Percentiles rank a stretch among this genome's conserved stretches.
These are phyloP conservation scores for Phrixothrix hirtus DNA, from an alignment of 2,888 invertebrate genomes.

Conservation along the genomic window DNA sequence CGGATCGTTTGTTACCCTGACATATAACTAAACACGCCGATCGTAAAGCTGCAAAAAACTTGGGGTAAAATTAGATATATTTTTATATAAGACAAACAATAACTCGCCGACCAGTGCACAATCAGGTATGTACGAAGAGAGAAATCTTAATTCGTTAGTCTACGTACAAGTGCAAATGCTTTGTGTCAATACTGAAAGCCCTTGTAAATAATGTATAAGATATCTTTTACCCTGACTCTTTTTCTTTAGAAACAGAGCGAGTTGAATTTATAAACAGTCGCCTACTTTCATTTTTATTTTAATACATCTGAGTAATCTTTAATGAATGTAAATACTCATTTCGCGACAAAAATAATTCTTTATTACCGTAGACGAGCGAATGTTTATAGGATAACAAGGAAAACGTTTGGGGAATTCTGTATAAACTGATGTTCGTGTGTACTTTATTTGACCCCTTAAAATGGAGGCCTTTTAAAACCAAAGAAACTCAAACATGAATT, in stretches of 20 bases:
- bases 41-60: not conserved
- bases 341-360: constrained; percentile 13
- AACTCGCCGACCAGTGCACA: constrained; percentile 2
- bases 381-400: constrained; percentile 14
- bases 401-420: too few relatives aligned
- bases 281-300: constrained; percentile 25
- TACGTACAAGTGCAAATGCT: too few relatives aligned
- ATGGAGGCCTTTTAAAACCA: too few relatives aligned
- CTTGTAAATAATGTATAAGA: constrained; percentile 30
- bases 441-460: too few relatives aligned
- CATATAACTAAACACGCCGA: constrained; percentile 4
- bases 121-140: constrained; percentile 1
- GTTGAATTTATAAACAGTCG: constrained; percentile 23
- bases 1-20: constrained; percentile 19
- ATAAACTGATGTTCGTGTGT: too few relatives aligned
- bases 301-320: constrained; percentile 18
- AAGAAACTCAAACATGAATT: too few relatives aligned
- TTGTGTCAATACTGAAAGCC: constrained; percentile 14
- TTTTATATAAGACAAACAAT: constrained; percentile 8
- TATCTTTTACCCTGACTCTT: constrained; percentile 17
- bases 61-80: too few relatives aligned
- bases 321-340: constrained; percentile 11
- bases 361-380: constrained; percentile 6
- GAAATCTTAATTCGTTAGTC: constrained; percentile 15
- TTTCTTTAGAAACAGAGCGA: constrained; percentile 16